Evolutionary conservation across 2,888 invertebrate genomes (phyloP), one percentile per base, ranked within the genome.

Genomic region (Cryptocephalus primarius): DNA sequence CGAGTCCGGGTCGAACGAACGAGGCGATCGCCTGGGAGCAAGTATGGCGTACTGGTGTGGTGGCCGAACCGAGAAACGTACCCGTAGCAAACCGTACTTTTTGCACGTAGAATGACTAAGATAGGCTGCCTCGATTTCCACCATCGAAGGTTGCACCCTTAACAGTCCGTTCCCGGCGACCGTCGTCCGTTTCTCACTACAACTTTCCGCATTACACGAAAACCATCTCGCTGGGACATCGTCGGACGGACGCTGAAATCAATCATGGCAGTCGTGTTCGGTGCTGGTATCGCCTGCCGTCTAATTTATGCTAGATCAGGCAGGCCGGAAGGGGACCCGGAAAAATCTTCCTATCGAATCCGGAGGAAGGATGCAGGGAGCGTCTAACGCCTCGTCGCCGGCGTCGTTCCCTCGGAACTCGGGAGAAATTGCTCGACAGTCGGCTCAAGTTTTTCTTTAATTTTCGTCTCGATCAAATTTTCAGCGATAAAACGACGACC

Each of bases 171-270:
- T 58, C 62, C 68, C 66, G 68, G 67, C 67, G 63, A 57, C 66
- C 63, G 55, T 55, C 55, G 55, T 56, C 53, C 57, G 60, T 55
- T 58, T 56, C 54, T 52, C 56, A 50, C 54, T 63, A 61, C 62
- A 56, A 63, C 61, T 63, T 60, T 60, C 62, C 64, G 63, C 67
- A 69, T 68, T 64, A 60, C 65, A 60, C 56, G 51, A 62, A 62
- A 64, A 66, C 48, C 55, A 58, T 54, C 61, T 22, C 22, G 56
- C 56, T 54, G 54, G 55, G 58, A 59, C 61, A 60, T 55, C 55
- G 53, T 54, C 57, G 58, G 58, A 64, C 61, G 64, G 68, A 70
- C 70, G 71, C 70, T 68, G 56, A 61, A 69, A 70, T 69, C 70
- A 67, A 71, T 72, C 70, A 72, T 72, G 71, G 71, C 71, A 69